Evolutionary conservation across 2,113 vertebrate genomes (phyloP), one percentile per base, ranked within the genome.

Genomic region (Sorex araneus): DNA sequence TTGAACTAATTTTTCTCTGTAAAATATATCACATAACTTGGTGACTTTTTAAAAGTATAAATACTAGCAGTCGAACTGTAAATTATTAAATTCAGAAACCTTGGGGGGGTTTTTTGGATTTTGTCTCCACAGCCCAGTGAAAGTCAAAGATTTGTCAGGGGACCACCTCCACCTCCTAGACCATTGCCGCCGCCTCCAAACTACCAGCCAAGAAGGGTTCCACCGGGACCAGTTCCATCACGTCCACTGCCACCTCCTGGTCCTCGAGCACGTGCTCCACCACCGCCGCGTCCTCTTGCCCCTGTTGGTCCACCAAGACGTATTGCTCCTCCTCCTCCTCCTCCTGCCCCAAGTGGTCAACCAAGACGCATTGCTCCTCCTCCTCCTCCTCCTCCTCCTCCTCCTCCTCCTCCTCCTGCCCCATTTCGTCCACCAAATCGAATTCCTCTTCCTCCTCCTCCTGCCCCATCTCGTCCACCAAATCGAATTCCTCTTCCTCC

Each of bases 111-210:
- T n/a, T n/a, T n/a, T n/a, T n/a, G n/a, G n/a, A n/a, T n/a, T 78
- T 92, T 73, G 71, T 80, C 74, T 83, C 81, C 50, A 91, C 54
- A 96, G 96, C 30, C 12, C 10, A 79, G n/a, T 40, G 50, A 92
- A 6, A 84, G 50, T 76, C 76, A 91, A 2, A 54, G 34, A 30
- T 2, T 1, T 27, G n/a, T 0, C 16, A 36, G 43, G 1, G 0
- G 7, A 92, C 50, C 23, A 1, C 0, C 83, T n/a, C 32, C 2
- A 36, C n/a, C 12, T 7, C 0, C 2, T 3, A 8, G 16, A 13
- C 13, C 0, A 23, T n/a, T 28, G 66, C 54, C 21, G 57, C 3
- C 1, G 3, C 16, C 0, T 57, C 6, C 3, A 27, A 8, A 0
- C 13, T 6, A 27, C 2, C 6, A 36, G 6, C 16, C 36, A 83